Conservation (phyloP, 92 coral and sea anemone species). For the Parazoanthus darwini region DNA sequence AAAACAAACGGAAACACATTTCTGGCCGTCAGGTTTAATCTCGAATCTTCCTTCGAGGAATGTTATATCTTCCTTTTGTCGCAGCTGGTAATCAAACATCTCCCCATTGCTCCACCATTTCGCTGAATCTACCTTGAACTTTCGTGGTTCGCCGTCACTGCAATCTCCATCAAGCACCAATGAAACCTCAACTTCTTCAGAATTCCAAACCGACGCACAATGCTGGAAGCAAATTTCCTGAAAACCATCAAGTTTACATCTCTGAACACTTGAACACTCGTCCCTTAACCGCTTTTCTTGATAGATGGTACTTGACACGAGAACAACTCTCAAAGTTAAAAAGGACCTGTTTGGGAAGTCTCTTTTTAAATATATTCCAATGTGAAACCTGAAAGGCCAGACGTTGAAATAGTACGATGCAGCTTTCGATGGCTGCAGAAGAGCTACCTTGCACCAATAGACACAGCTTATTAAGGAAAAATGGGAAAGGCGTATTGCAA, state of each 20-base stretch:
- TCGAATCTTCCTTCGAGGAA: background rate
- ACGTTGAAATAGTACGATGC: background rate
- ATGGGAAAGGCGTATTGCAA: background rate
- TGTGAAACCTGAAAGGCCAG: conserved; percentile 14
- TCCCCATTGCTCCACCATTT: conserved; percentile 12
- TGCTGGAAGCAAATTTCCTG: background rate
- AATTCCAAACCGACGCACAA: background rate
- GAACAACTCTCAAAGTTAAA: background rate
- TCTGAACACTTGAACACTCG: background rate
- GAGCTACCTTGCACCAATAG: conserved; percentile 1
- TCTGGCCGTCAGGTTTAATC: background rate
- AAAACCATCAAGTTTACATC: background rate
- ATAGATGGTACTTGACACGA: background rate
- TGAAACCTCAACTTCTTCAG: background rate
- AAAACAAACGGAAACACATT: background rate
- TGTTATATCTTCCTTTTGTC: background rate
- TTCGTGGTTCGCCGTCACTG: background rate
- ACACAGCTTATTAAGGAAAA: background rate
- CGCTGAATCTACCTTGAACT: background rate
- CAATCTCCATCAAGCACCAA: background rate
- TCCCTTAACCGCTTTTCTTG: background rate
- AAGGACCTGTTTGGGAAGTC: background rate
- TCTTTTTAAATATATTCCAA: background rate
- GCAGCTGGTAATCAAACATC: background rate
- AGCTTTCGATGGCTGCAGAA: background rate